Conservation (phyloP, 2,888 invertebrate genomes). For the Bimastos eiseni region DNA sequence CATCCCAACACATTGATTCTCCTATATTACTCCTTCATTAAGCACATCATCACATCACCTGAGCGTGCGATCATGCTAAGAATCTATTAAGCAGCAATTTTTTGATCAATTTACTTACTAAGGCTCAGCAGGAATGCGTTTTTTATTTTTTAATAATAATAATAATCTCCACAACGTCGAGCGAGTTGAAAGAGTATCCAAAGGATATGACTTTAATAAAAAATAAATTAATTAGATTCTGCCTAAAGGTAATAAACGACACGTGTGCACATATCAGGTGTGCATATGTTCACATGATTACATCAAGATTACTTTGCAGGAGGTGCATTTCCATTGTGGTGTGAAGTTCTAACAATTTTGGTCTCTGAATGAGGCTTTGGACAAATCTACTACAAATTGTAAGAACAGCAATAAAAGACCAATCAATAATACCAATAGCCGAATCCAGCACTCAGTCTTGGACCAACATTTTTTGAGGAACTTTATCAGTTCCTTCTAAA, state of each 20-base stretch:
- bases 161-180: not conserved
- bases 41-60: conserved; percentile 3
- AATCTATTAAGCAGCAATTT: not conserved
- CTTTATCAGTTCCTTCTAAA: not conserved
- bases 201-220: conserved; percentile 10
- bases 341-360: not conserved
- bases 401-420: not conserved
- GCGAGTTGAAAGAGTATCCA: not conserved
- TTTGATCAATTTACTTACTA: not conserved
- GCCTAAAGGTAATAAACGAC: not conserved
- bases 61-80: not conserved
- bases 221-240: conserved; percentile 9
- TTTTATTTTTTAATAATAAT: not conserved
- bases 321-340: not conserved
- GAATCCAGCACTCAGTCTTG: not conserved
- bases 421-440: not conserved
- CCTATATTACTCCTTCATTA: not conserved
- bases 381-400: not conserved
- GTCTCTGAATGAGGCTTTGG: not conserved
- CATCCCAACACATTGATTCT: not conserved
- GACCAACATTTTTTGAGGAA: not conserved
- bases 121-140: not conserved
- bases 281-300: not conserved
- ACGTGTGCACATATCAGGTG: not conserved
- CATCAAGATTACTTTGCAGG: not conserved